Conservation (phyloP, 2,888 invertebrate genomes). For the Brenthis daphne region DNA sequence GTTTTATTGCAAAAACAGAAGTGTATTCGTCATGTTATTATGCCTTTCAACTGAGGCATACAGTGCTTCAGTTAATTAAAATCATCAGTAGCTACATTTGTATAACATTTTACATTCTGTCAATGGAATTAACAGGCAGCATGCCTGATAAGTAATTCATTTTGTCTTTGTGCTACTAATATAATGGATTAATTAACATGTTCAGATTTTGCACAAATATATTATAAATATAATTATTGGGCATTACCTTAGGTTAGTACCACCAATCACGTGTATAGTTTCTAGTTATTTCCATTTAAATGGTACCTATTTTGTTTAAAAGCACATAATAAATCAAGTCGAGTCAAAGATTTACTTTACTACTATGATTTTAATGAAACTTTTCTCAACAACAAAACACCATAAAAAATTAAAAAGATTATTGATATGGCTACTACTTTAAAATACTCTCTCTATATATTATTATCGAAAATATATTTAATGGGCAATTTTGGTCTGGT, state of each 20-base stretch:
- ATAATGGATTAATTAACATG: not conserved
- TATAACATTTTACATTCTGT: constrained; percentile 13
- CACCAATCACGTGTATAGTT: no score
- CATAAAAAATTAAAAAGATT: no score
- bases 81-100: constrained; percentile 6
- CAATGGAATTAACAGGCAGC: constrained; percentile 15
- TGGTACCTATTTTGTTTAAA: no score
- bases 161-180: constrained; percentile 6
- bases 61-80: constrained; percentile 15
- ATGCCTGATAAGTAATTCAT: constrained; percentile 17
- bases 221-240: not conserved
- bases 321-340: no score
- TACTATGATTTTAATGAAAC: no score
- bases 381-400: no score
- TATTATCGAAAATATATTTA: no score
- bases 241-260: not conserved
- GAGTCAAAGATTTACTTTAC: no score
- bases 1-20: not conserved
- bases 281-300: no score
- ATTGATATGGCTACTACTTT: no score
- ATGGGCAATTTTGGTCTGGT: no score
- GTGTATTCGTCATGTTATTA: not conserved
- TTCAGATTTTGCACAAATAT: not conserved
- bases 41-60: constrained; percentile 3
- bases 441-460: no score